These are phyloP conservation scores for Rotaria magnacalcarata DNA, from an alignment of 2,888 invertebrate species.

Conservation along the genomic window DNA sequence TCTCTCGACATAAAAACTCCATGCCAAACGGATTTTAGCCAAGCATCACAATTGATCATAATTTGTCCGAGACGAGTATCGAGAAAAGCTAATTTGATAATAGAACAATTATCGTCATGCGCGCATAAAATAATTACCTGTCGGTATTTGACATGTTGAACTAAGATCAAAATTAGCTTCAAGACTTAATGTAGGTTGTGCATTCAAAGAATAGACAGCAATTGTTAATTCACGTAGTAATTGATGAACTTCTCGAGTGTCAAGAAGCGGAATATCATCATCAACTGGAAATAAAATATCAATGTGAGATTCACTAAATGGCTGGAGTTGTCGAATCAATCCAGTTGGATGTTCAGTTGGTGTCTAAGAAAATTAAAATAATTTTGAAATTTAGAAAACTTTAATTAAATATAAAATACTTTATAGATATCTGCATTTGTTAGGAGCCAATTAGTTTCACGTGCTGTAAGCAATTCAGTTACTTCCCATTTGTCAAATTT, in stretches of 20 bases:
- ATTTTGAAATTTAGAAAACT: not conserved
- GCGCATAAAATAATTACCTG: constrained; percentile 52
- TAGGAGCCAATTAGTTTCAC: constrained; percentile 41
- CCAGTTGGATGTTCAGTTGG: constrained; percentile 57
- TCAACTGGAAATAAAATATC: constrained; percentile 42
- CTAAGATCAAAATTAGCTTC: constrained; percentile 58
- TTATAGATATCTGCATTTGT: constrained; percentile 37
- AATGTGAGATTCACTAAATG: constrained; percentile 47
- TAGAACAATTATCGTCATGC: constrained; percentile 48
- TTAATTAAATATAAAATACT: not conserved
- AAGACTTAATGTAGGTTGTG: constrained; percentile 55
- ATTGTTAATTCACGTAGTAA: constrained; percentile 56
- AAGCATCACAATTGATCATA: constrained; percentile 58
- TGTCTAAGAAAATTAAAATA: constrained; percentile 43
- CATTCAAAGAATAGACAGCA: constrained; percentile 57
- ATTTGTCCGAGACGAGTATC: constrained; percentile 52
- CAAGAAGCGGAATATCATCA: constrained; percentile 49
- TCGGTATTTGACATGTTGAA: constrained; percentile 56
- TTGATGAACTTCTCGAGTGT: constrained; percentile 57
- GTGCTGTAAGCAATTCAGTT: constrained; percentile 54
- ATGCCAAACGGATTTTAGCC: constrained; percentile 59
- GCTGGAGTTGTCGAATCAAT: constrained; percentile 52
- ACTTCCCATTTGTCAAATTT: constrained; percentile 56
- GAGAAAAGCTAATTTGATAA: constrained; percentile 18
- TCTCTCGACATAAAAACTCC: constrained; percentile 58